A percentile compares a stretch with the other conserved stretches of the same genome.
Evolutionary conservation across 2,113 vertebrate genomes (phyloP).

Genomic region (Seriola aureovittata): DNA sequence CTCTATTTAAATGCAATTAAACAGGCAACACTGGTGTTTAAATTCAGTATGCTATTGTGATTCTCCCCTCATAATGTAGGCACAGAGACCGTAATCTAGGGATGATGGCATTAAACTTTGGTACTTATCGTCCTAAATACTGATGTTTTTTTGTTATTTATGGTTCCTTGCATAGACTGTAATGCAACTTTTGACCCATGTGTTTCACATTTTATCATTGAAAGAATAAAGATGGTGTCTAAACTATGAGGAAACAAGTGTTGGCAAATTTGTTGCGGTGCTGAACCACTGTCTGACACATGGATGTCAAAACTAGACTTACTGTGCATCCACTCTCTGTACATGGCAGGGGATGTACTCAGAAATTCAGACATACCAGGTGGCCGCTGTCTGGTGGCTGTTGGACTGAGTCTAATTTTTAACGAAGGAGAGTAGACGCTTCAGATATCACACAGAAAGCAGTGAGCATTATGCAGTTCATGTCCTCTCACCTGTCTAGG

Average conservation of each 20-base stretch:
- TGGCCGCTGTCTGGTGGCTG: constrained; percentile 45
- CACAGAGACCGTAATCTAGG: not conserved
- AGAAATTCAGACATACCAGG: constrained; percentile 51
- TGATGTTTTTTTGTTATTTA: not conserved
- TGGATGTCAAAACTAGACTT: constrained; percentile 35
- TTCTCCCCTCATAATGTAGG: not conserved
- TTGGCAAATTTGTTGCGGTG: constrained; percentile 2
- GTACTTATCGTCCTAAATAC: not conserved
- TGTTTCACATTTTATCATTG: not conserved
- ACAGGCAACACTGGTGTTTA: not conserved
- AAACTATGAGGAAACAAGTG: constrained; percentile 9
- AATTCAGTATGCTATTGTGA: constrained; percentile 10
- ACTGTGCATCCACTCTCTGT: constrained; percentile 8
- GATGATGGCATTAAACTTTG: not conserved
- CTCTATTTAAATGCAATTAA: constrained; percentile 39
- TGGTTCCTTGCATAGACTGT: not conserved
- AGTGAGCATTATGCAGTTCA: constrained; percentile 4
- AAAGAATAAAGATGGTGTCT: not conserved
- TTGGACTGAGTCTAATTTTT: constrained; percentile 43
- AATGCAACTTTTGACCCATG: not conserved
- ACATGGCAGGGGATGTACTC: constrained; percentile 44
- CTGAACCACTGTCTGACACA: constrained; percentile 12
- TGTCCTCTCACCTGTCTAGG: constrained; percentile 37
- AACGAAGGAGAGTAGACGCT: constrained; percentile 34
- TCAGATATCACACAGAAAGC: constrained; percentile 36